Percentiles rank a stretch among this genome's conserved stretches.
Conservation (phyloP, 2,888 invertebrate genomes). For the Drosophila cracens region DNA sequence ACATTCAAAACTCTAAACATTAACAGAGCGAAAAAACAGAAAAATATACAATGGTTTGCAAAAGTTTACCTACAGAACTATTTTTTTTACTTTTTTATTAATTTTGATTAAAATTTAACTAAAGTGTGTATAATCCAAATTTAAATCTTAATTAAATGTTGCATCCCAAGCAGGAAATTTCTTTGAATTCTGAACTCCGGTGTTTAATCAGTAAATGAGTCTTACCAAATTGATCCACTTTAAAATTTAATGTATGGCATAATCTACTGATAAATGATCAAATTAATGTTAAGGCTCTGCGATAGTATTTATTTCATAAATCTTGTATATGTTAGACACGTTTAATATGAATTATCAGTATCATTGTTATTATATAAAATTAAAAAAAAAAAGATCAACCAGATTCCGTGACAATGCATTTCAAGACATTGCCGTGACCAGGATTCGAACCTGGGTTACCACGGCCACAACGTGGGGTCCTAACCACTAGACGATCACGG, state of each 20-base stretch:
- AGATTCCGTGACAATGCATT: conserved; percentile 77
- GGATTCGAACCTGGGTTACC: conserved; percentile 85
- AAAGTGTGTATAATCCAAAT: background rate
- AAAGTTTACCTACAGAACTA: background rate
- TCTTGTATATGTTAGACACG: background rate
- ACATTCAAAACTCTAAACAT: conserved; percentile 15
- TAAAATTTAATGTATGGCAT: background rate
- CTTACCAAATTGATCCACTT: background rate
- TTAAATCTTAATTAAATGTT: background rate
- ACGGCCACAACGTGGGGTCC: conserved; percentile 85
- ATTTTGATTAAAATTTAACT: background rate
- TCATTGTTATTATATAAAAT: background rate
- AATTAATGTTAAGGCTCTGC: background rate
- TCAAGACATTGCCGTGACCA: conserved; percentile 77
- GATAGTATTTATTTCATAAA: background rate
- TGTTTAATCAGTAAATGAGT: background rate
- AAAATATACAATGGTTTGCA: background rate
- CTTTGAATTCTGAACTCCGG: background rate
- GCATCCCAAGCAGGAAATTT: background rate
- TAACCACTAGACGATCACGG: conserved; percentile 85
- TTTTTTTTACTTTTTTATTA: background rate
- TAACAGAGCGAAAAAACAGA: background rate
- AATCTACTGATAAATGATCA: background rate
- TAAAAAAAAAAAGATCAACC: background rate
- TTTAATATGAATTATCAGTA: background rate